Conservation (phyloP, 2,797 vertebrate genomes). For the Lophotriccus pileatus region DNA sequence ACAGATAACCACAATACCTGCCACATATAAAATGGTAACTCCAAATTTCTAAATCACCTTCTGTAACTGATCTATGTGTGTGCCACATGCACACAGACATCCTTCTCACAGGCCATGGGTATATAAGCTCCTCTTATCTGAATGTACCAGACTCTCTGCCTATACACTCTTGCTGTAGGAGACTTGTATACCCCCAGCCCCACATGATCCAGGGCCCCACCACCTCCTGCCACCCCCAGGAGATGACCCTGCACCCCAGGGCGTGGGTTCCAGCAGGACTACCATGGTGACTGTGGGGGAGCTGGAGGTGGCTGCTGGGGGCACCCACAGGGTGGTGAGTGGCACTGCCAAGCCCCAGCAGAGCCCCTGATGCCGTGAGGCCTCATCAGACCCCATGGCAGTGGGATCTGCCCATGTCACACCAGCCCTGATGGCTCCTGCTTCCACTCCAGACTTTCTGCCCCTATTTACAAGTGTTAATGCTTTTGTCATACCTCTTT, state of each 20-base stretch:
- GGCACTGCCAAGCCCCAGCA: background rate
- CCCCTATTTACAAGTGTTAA: background rate
- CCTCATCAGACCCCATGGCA: background rate
- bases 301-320: background rate
- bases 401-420: background rate
- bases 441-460: background rate
- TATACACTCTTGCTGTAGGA: accelerated
- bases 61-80: background rate
- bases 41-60: background rate
- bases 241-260: background rate
- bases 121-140: background rate
- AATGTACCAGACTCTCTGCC: background rate
- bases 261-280: background rate
- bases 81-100: background rate
- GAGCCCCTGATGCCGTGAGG: accelerated
- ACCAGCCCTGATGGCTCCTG: background rate
- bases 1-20: background rate
- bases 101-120: accelerated
- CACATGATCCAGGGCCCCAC: background rate
- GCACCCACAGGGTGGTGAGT: background rate
- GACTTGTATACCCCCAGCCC: background rate
- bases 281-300: background rate
- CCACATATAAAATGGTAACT: background rate
- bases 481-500: background rate
- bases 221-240: background rate